Percentiles rank a stretch among this genome's conserved stretches.
These are phyloP conservation scores for Ochropacha duplaris DNA, from an alignment of 2,888 invertebrate genomes.

Conservation along the genomic window DNA sequence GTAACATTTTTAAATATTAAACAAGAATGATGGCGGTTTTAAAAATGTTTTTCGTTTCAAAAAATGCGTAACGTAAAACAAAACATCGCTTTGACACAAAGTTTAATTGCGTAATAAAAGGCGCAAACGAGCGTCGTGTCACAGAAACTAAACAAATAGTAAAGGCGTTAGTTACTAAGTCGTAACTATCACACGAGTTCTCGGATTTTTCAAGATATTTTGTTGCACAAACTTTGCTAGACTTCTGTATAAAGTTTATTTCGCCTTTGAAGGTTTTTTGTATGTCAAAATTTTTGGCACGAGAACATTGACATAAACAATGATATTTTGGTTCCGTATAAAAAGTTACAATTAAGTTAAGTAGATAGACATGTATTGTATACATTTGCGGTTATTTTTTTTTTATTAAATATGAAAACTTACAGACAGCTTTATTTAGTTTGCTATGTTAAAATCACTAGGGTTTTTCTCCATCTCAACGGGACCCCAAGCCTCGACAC, in stretches of 20 bases:
- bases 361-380: too few relatives aligned
- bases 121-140: constrained; percentile 67
- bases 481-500: constrained; percentile 14
- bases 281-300: too few relatives aligned
- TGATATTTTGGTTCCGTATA: too few relatives aligned
- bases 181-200: constrained; percentile 40
- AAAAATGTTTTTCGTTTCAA: constrained; percentile 16
- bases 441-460: neutral
- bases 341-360: too few relatives aligned
- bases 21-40: constrained; percentile 34
- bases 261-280: too few relatives aligned
- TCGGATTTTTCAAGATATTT: constrained; percentile 28
- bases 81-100: constrained; percentile 77
- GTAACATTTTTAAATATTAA: constrained; percentile 69
- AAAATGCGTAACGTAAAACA: constrained; percentile 43
- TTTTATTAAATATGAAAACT: too few relatives aligned
- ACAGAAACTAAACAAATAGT: constrained; percentile 61
- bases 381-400: too few relatives aligned
- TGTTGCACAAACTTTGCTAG: neutral
- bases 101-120: constrained; percentile 69
- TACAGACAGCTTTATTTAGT: too few relatives aligned
- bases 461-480: neutral
- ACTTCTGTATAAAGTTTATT: neutral
- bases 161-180: constrained; percentile 41
- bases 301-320: too few relatives aligned